Percentiles rank a stretch among this genome's conserved stretches.
These are phyloP conservation scores for Drosophila fulvimacula DNA, from an alignment of 2,888 invertebrate species.

Conservation along the genomic window DNA sequence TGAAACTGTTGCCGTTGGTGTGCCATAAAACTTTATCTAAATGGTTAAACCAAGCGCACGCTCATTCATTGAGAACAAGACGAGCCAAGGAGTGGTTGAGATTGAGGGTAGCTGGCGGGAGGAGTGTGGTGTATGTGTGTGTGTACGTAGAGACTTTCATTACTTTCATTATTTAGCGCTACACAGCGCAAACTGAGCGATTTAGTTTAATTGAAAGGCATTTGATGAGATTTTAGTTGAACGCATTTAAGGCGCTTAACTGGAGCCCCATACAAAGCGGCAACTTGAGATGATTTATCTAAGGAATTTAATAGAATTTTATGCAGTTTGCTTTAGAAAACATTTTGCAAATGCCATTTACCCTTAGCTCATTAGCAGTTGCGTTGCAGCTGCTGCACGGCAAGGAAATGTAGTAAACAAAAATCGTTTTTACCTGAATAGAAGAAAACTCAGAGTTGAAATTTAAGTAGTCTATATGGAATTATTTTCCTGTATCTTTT, in stretches of 20 bases:
- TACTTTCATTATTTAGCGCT: conserved; percentile 69
- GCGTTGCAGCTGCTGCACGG: conserved; percentile 3
- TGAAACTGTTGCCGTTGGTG: conserved; percentile 61
- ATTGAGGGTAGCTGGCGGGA: conserved; percentile 3
- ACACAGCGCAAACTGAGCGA: conserved; percentile 61
- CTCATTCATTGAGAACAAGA: conserved; percentile 41
- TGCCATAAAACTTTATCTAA: conserved; percentile 78
- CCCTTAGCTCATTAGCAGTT: conserved; percentile 8
- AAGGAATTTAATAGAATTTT: conserved; percentile 15
- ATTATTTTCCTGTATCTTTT: not conserved
- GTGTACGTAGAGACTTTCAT: conserved; percentile 54
- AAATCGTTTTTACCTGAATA: not conserved
- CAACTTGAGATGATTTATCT: conserved; percentile 31
- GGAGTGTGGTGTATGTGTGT: conserved; percentile 1
- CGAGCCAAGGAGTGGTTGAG: not conserved
- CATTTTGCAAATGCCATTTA: conserved; percentile 8
- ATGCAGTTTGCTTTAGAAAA: conserved; percentile 7
- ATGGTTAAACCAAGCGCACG: conserved; percentile 72
- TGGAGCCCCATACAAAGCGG: conserved; percentile 3
- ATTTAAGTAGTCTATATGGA: not conserved
- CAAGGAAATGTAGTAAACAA: not conserved
- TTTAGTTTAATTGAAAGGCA: conserved; percentile 73
- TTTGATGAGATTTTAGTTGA: conserved; percentile 71
- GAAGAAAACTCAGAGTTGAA: not conserved
- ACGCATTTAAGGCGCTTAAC: conserved; percentile 49